Conservation (phyloP, 1,140 invertebrate genomes). For the Drosophila carrolli region DNA sequence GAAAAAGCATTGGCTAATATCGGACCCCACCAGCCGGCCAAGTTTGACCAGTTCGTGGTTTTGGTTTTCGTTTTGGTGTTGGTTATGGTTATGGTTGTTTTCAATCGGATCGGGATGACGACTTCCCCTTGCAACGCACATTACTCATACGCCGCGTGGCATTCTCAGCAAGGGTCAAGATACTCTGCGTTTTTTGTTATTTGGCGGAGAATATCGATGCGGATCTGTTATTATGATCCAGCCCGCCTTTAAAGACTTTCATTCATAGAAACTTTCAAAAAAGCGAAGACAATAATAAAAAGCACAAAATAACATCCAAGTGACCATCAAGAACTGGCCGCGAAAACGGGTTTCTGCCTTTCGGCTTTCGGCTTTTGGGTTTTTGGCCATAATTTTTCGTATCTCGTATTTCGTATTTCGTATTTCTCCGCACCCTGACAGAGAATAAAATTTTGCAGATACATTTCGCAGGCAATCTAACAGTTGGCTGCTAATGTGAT, state of each 20-base stretch:
- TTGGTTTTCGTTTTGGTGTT: not conserved
- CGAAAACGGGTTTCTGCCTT: slow-evolving; percentile 55
- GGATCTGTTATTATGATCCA: slow-evolving; percentile 53
- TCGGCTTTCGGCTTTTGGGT: not conserved
- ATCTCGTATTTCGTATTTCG: slow-evolving; percentile 13
- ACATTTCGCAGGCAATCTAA: slow-evolving; percentile 63
- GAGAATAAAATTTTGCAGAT: slow-evolving; percentile 51
- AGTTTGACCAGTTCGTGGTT: slow-evolving; percentile 30
- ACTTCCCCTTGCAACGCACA: slow-evolving; percentile 49
- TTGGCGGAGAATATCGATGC: slow-evolving; percentile 40
- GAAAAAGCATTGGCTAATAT: slow-evolving; percentile 66
- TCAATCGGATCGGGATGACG: slow-evolving; percentile 2
- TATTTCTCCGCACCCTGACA: slow-evolving; percentile 42
- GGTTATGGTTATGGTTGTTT: not conserved
- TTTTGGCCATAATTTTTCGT: slow-evolving; percentile 34
- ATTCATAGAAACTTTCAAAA: slow-evolving; percentile 78
- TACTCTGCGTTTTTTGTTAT: slow-evolving; percentile 9
- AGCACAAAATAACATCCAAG: slow-evolving; percentile 34
- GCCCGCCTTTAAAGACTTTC: slow-evolving; percentile 60
- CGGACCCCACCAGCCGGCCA: slow-evolving; percentile 16
- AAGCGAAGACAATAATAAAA: slow-evolving; percentile 8
- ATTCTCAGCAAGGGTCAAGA: slow-evolving; percentile 33
- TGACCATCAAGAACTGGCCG: slow-evolving; percentile 66
- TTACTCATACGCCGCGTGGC: slow-evolving; percentile 70
- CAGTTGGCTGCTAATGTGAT: slow-evolving; percentile 59